A percentile compares a stretch with the other conserved stretches of the same genome.
phyloP scores from a whole-genome alignment of 23 tunicate genomes.

The Styela clava region DNA sequence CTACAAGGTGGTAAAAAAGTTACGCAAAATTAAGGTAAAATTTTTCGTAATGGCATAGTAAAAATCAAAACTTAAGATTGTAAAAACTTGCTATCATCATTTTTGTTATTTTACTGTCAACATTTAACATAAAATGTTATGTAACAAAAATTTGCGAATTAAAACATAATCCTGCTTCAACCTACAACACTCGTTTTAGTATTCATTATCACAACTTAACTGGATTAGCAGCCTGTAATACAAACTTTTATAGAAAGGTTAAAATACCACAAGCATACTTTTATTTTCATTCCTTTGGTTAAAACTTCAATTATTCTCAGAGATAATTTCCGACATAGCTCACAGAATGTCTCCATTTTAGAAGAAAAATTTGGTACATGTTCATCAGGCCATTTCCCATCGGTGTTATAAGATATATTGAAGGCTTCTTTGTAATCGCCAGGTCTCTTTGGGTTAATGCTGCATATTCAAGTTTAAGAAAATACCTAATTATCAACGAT shows the following conservation, averaged over 20 bases:
- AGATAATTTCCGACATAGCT: constrained; percentile 29
- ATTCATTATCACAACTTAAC: no score
- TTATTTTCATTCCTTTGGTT: constrained; percentile 50
- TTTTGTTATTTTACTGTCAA: no score
- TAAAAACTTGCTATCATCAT: not conserved
- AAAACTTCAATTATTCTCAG: constrained; percentile 34
- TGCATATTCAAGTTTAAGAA: no score
- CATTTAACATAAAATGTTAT: not conserved
- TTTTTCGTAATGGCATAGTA: no score
- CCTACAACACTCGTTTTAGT: no score
- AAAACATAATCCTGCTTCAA: no score
- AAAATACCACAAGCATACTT: not conserved
- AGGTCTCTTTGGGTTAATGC: constrained; percentile 37
- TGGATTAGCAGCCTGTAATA: no score
- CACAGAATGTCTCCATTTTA: constrained; percentile 10
- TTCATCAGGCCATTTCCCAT: constrained; percentile 59
- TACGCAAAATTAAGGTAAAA: no score
- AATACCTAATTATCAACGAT: no score
- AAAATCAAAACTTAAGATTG: no score
- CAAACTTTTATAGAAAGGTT: not conserved
- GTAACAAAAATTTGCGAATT: no score
- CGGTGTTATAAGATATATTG: not conserved
- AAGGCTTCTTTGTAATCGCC: constrained; percentile 45
- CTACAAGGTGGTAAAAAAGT: no score
- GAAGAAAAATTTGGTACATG: constrained; percentile 20